Conservation (phyloP, 1,140 invertebrate genomes). For the Drosophila repletoides region DNA sequence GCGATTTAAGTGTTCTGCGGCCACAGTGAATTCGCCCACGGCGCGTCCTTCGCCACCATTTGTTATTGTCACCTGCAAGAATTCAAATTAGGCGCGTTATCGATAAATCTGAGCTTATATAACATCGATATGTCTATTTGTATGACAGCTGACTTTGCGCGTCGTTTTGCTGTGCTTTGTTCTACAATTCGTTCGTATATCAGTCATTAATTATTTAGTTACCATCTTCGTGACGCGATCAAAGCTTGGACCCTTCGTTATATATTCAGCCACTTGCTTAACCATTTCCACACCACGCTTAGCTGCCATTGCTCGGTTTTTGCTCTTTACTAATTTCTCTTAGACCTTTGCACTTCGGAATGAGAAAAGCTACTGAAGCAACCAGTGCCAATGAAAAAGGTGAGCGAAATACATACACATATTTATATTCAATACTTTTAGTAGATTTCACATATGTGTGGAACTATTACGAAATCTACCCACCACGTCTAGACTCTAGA, state of each 20-base stretch:
- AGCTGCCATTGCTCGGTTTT: conserved; percentile 50
- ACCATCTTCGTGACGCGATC: conserved; percentile 84
- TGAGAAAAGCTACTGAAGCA: conserved; percentile 41
- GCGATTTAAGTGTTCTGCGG: conserved; percentile 89
- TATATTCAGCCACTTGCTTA: conserved; percentile 67
- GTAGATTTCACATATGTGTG: neutral
- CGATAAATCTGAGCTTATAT: conserved; percentile 51
- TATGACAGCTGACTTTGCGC: conserved; percentile 52
- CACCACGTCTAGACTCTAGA: conserved; percentile 1
- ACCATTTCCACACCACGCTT: conserved; percentile 72
- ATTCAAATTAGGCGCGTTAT: conserved; percentile 37
- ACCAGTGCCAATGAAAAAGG: conserved; percentile 26
- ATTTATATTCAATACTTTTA: neutral
- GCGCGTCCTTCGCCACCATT: conserved; percentile 60
- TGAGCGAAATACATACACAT: conserved; percentile 14
- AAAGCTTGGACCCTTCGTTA: conserved; percentile 74
- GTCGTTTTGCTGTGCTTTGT: conserved; percentile 3
- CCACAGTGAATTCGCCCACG: conserved; percentile 87
- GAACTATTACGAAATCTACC: conserved; percentile 8
- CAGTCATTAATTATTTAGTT: conserved; percentile 15
- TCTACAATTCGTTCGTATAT: neutral
- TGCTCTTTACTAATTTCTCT: neutral
- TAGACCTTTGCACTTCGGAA: conserved; percentile 38
- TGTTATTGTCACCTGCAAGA: conserved; percentile 57
- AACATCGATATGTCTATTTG: conserved; percentile 39